Conservation (phyloP, 2,113 vertebrate genomes). For the Lethenteron reissneri region DNA sequence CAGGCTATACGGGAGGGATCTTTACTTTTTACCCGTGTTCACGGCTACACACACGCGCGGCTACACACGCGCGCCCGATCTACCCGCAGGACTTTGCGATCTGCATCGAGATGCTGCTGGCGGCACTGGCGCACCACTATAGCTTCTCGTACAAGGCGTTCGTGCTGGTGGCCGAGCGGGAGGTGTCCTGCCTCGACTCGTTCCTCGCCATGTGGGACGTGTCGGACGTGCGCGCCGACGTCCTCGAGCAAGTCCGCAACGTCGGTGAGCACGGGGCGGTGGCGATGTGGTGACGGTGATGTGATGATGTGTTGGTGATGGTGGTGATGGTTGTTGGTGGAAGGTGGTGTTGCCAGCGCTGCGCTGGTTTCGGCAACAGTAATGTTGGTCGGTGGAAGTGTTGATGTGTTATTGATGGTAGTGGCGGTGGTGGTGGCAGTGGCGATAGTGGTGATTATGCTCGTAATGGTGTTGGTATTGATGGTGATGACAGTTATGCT, state of each 20-base stretch:
- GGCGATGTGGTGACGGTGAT: not conserved
- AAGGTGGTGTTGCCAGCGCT: too few relatives aligned
- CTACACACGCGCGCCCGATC: not conserved
- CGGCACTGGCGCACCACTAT: slow-evolving; percentile 83
- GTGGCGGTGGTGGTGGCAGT: too few relatives aligned
- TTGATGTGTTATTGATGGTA: too few relatives aligned
- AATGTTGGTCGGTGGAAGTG: too few relatives aligned
- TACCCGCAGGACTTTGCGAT: slow-evolving; percentile 70
- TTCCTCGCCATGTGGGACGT: slow-evolving; percentile 98
- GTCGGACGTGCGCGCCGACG: slow-evolving; percentile 74
- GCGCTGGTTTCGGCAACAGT: too few relatives aligned
- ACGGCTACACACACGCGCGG: not conserved
- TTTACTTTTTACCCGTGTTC: too few relatives aligned
- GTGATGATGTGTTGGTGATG: not conserved
- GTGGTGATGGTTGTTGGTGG: too few relatives aligned
- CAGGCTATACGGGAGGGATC: too few relatives aligned
- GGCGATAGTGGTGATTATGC: too few relatives aligned
- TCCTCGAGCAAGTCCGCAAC: slow-evolving; percentile 86
- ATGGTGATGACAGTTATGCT: too few relatives aligned
- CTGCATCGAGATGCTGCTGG: slow-evolving; percentile 92
- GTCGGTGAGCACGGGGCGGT: slow-evolving; percentile 45
- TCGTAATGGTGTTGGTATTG: too few relatives aligned
- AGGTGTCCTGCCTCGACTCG: slow-evolving; percentile 85
- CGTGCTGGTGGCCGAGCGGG: slow-evolving; percentile 64
- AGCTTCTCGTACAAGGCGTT: slow-evolving; percentile 94